A percentile compares a stretch with the other conserved stretches of the same genome.
Evolutionary conservation across 1,140 invertebrate species (phyloP).

Genomic region (Cyclina sinensis): DNA sequence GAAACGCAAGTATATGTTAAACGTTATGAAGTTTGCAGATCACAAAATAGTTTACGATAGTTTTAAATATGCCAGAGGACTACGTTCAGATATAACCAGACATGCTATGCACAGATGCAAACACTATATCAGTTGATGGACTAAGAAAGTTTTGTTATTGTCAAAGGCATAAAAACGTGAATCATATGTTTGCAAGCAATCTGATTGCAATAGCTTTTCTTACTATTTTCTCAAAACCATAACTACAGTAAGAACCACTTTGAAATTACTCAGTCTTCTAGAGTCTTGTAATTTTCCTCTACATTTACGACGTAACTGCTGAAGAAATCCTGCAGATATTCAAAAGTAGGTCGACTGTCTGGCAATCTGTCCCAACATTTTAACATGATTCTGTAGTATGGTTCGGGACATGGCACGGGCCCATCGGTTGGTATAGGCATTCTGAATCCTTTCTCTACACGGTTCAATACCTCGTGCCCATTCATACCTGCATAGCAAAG

Average conservation of each 20-base stretch:
- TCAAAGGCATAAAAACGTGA: too few relatives aligned
- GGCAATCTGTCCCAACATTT: conserved; percentile 90
- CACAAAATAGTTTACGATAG: too few relatives aligned
- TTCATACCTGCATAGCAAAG: conserved; percentile 79
- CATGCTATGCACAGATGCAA: too few relatives aligned
- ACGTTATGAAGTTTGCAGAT: too few relatives aligned
- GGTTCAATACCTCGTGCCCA: conserved; percentile 96
- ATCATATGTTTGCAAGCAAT: too few relatives aligned
- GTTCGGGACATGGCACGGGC: conserved; percentile 91
- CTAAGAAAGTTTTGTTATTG: too few relatives aligned
- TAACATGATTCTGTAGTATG: conserved; percentile 91
- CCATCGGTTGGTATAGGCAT: conserved; percentile 93
- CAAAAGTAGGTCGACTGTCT: conserved; percentile 98
- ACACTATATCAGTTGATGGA: too few relatives aligned
- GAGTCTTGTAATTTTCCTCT: conserved; percentile 93
- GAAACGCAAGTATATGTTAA: too few relatives aligned
- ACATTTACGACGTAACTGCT: conserved; percentile 98
- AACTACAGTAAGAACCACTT: not conserved
- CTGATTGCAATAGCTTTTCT: too few relatives aligned
- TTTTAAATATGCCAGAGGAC: too few relatives aligned
- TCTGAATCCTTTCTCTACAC: conserved; percentile 97
- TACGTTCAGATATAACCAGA: too few relatives aligned
- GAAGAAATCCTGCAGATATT: conserved; percentile 98
- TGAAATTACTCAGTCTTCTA: conserved; percentile 46
- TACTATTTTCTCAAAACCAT: not conserved